Percentiles rank a stretch among this genome's conserved stretches.
Conservation (phyloP, 2,797 vertebrate genomes). For the Antrozous pallidus region DNA sequence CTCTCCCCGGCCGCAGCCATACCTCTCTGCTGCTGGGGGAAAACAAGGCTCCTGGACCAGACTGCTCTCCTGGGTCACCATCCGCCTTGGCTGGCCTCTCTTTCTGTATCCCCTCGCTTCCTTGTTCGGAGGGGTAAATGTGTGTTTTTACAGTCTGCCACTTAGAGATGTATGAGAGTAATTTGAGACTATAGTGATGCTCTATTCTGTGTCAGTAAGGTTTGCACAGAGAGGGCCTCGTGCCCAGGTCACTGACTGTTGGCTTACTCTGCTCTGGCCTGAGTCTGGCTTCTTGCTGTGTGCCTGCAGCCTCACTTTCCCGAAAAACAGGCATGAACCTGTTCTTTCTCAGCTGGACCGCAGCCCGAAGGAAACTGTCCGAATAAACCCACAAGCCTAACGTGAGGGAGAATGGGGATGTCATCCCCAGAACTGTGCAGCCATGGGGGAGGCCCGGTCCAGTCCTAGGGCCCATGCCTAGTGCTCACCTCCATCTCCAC, state of each 20-base stretch:
- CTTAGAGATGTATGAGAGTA: not conserved
- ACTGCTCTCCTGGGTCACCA: not conserved
- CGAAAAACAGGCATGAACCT: not conserved
- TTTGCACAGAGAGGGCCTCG: not conserved
- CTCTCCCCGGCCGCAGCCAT: not conserved
- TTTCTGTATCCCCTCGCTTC: not conserved
- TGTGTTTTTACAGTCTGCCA: not conserved
- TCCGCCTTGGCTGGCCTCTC: not conserved
- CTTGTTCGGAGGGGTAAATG: not conserved
- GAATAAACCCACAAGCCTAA: not conserved
- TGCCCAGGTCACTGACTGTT: not conserved
- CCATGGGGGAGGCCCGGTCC: not conserved
- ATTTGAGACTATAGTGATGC: not conserved
- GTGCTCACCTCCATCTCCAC: conserved; percentile 92
- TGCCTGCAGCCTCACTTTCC: not conserved
- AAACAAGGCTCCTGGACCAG: not conserved
- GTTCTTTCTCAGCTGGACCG: not conserved
- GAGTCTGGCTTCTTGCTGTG: not conserved
- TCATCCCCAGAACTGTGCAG: not conserved
- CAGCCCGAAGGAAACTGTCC: not conserved
- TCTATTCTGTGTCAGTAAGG: not conserved
- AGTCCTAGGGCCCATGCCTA: accelerated
- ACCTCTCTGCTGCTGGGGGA: not conserved
- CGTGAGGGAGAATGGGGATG: not conserved
- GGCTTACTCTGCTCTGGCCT: not conserved